phyloP scores from a whole-genome alignment of 2,797 vertebrate genomes.

The Falco berigora region DNA sequence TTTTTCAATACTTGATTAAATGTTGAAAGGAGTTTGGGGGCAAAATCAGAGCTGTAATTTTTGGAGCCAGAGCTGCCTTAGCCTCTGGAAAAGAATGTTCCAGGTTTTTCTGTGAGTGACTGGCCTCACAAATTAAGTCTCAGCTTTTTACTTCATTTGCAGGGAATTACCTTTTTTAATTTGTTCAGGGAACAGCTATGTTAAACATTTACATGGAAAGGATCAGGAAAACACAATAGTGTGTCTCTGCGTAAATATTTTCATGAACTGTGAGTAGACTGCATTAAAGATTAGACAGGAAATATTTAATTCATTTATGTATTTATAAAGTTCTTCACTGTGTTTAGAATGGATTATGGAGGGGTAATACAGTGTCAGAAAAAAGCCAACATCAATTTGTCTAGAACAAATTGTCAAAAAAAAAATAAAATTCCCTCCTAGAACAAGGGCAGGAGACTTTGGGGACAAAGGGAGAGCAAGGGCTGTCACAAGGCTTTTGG shows the following conservation, averaged over 20 bases:
- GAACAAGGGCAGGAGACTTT: not conserved
- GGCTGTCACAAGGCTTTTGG: not conserved
- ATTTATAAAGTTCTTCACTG: conserved; percentile 21
- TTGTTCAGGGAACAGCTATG: not conserved
- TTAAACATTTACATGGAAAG: not conserved
- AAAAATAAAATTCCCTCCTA: not conserved
- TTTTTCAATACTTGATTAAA: not conserved
- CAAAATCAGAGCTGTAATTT: not conserved
- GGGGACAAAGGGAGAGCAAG: not conserved
- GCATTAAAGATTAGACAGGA: conserved; percentile 20
- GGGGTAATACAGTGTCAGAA: not conserved
- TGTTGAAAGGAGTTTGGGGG: not conserved
- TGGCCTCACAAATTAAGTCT: conserved; percentile 35
- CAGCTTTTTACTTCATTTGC: conserved; percentile 32
- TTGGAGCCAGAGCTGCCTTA: not conserved
- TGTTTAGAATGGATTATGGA: conserved; percentile 36
- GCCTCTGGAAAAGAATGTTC: not conserved
- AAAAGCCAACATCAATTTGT: not conserved
- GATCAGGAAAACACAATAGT: conserved; percentile 8
- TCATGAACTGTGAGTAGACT: conserved; percentile 7
- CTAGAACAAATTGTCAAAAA: conserved; percentile 13
- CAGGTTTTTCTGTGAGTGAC: conserved; percentile 33
- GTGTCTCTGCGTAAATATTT: not conserved
- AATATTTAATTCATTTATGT: conserved; percentile 31
- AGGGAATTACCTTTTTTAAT: conserved; percentile 29